Conservation (phyloP, 2,888 invertebrate genomes). For the Villa cingulata region DNA sequence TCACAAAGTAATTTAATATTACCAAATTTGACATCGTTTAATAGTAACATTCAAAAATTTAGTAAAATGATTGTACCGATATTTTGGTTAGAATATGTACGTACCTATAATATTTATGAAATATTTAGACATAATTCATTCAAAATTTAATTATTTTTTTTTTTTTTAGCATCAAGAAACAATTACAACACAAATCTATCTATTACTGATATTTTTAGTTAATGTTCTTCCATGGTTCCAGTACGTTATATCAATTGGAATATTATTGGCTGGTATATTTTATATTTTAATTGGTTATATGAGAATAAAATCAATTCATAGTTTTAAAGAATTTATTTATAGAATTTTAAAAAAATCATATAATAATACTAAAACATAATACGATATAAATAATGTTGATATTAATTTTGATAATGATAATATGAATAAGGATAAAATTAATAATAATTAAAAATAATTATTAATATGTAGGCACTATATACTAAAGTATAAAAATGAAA, state of each 20-base stretch:
- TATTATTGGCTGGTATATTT: constrained; percentile 10
- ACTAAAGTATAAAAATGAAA: no score
- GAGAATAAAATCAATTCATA: not conserved
- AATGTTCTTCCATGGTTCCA: constrained; percentile 41
- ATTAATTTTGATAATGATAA: no score
- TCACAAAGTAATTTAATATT: constrained; percentile 52
- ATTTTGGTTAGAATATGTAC: constrained; percentile 59
- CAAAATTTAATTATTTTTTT: constrained; percentile 5
- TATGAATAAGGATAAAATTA: no score
- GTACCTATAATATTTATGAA: constrained; percentile 22
- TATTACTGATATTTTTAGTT: constrained; percentile 39
- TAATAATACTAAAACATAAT: no score
- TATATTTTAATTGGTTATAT: constrained; percentile 6
- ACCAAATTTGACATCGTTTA: constrained; percentile 41
- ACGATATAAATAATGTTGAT: no score
- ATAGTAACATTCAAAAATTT: constrained; percentile 38
- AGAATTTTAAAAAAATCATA: no score
- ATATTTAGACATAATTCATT: not conserved
- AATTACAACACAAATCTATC: constrained; percentile 39
- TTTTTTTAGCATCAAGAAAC: constrained; percentile 44
- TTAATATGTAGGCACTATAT: no score
- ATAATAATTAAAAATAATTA: no score
- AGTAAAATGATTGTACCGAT: constrained; percentile 47
- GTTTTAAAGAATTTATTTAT: not conserved
- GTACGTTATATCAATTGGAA: constrained; percentile 15